Evolutionary conservation across 2,113 vertebrate species (phyloP).

Genomic region (Vicugna pacos): DNA sequence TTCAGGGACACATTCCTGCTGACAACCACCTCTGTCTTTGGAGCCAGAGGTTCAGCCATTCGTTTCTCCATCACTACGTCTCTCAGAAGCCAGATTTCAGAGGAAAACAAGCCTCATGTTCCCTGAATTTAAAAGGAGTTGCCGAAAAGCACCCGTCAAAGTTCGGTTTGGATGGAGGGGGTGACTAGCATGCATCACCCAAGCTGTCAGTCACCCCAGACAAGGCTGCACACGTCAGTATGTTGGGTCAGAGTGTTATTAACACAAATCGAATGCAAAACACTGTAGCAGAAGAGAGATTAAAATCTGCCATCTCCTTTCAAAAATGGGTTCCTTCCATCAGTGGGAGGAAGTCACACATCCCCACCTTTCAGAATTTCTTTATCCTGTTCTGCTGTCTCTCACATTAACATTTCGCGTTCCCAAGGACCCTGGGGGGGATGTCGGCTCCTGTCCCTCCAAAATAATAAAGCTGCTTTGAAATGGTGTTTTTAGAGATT

Average conservation of each 20-base stretch:
- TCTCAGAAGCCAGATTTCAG: neutral
- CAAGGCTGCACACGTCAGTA: accelerated
- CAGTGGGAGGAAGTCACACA: neutral
- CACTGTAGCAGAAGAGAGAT: too few relatives aligned
- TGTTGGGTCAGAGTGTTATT: accelerated
- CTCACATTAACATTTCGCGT: neutral
- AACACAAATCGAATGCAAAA: neutral
- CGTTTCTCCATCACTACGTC: neutral
- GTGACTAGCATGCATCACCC: accelerated
- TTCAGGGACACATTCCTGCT: neutral
- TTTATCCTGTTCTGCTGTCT: neutral
- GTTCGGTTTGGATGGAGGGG: neutral
- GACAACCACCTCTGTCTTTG: neutral
- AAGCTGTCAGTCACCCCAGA: accelerated
- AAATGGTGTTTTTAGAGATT: neutral
- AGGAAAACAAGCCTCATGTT: neutral
- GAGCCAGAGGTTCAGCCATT: neutral
- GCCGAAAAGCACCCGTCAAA: neutral
- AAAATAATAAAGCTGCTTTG: neutral
- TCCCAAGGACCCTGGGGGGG: neutral
- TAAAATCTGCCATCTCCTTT: neutral
- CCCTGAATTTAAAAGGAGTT: neutral
- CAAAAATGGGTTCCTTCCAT: neutral
- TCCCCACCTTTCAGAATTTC: neutral
- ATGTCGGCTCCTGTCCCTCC: neutral